Evolutionary conservation across 2,113 vertebrate species (phyloP).

Genomic region (Xiphophorus couchianus): DNA sequence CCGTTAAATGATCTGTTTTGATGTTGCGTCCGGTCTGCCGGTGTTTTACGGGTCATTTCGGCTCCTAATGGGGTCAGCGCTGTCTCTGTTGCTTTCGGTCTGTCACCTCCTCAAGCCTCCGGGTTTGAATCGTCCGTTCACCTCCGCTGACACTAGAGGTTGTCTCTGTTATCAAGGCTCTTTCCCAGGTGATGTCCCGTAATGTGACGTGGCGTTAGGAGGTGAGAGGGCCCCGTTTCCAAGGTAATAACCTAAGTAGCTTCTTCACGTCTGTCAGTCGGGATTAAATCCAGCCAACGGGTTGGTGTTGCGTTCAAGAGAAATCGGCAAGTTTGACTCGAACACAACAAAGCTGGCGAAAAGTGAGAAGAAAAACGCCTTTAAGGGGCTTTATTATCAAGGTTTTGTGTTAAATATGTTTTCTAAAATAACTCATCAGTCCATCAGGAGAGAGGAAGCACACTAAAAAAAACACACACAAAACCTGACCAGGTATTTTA

Average conservation of each 20-base stretch:
- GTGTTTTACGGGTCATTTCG: neutral
- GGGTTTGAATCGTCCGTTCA: slow-evolving; percentile 29
- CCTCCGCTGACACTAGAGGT: slow-evolving; percentile 37
- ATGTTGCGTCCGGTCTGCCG: neutral
- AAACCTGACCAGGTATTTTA: no score
- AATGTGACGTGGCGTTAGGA: slow-evolving; percentile 47
- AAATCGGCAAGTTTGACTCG: neutral
- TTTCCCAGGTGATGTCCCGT: slow-evolving; percentile 36
- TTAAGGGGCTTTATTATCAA: slow-evolving; percentile 7
- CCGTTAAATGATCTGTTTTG: neutral
- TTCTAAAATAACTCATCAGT: neutral
- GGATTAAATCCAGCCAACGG: slow-evolving; percentile 25
- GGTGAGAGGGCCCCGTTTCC: slow-evolving; percentile 21
- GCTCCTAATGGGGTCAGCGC: neutral
- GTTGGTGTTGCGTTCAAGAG: slow-evolving; percentile 26
- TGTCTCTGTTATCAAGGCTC: slow-evolving; percentile 51
- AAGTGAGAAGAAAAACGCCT: neutral
- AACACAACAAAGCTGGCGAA: neutral
- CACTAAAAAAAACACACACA: no score
- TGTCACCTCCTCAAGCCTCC: slow-evolving; percentile 3
- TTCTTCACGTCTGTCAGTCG: slow-evolving; percentile 32
- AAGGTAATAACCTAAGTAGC: slow-evolving; percentile 22
- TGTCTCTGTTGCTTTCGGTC: slow-evolving; percentile 3
- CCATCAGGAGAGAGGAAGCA: no score
- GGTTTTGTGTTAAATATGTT: slow-evolving; percentile 35